phyloP scores from a whole-genome alignment of 2,888 invertebrate genomes.

The Netelia fuscicornis region DNA sequence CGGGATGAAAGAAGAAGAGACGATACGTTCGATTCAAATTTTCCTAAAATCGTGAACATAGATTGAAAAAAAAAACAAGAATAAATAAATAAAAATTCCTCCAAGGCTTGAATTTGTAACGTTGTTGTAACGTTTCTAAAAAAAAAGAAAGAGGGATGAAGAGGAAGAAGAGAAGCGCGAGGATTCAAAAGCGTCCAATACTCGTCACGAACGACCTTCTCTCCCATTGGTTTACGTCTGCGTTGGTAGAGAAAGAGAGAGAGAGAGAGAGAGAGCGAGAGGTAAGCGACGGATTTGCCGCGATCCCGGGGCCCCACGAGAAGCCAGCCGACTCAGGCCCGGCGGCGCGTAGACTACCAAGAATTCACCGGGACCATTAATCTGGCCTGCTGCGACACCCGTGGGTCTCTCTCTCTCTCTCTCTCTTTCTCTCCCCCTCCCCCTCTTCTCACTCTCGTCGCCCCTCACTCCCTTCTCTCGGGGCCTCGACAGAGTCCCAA shows the following conservation, averaged over 20 bases:
- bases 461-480: slow-evolving; percentile 45
- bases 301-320: slow-evolving; percentile 42
- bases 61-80: background rate
- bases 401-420: slow-evolving; percentile 68
- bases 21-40: slow-evolving; percentile 6
- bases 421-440: slow-evolving; percentile 64
- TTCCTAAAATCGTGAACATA: slow-evolving; percentile 13
- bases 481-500: slow-evolving; percentile 32
- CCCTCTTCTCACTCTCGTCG: slow-evolving; percentile 42
- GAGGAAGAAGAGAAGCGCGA: background rate
- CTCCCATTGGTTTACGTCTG: slow-evolving; percentile 32
- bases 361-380: slow-evolving; percentile 83
- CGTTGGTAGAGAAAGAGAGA: slow-evolving; percentile 23
- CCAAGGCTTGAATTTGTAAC: slow-evolving; percentile 24
- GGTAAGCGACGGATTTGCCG: slow-evolving; percentile 67
- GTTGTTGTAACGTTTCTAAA: background rate
- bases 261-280: slow-evolving; percentile 43
- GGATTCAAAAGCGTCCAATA: slow-evolving; percentile 42
- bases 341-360: slow-evolving; percentile 77
- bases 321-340: slow-evolving; percentile 58
- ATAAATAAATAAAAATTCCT: background rate
- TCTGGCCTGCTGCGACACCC: slow-evolving; percentile 82
- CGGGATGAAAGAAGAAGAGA: background rate
- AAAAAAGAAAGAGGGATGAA: slow-evolving; percentile 21
- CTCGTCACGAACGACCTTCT: slow-evolving; percentile 72